A percentile compares a stretch with the other conserved stretches of the same genome.
These are phyloP conservation scores for Ichneumoninae sp. DNA, from an alignment of 2,888 invertebrate species.

Conservation along the genomic window DNA sequence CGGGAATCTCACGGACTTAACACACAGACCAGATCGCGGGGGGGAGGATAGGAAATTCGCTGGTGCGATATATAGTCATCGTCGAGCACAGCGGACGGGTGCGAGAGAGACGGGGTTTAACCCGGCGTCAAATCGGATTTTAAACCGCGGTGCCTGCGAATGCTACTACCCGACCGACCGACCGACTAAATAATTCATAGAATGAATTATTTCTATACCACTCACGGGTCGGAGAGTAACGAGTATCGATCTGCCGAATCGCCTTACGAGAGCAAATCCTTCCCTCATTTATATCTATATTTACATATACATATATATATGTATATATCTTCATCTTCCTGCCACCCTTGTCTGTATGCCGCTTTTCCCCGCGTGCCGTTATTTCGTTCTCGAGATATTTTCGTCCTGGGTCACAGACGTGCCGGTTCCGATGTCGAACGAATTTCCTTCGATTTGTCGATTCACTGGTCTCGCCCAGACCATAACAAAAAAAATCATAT, in stretches of 20 bases:
- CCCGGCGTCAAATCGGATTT: constrained; percentile 76
- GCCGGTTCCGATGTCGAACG: constrained; percentile 18
- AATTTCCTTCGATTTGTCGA: constrained; percentile 7
- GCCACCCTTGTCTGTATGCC: not conserved
- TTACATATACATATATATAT: not conserved
- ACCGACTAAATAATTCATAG: constrained; percentile 80
- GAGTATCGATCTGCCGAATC: constrained; percentile 75
- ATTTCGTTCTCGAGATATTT: constrained; percentile 52
- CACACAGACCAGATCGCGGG: constrained; percentile 26
- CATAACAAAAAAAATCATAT: not conserved
- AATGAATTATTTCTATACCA: constrained; percentile 80
- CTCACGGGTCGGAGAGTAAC: constrained; percentile 69
- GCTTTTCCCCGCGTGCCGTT: not conserved
- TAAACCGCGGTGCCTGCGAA: constrained; percentile 68
- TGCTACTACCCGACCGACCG: constrained; percentile 64
- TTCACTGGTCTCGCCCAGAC: not conserved
- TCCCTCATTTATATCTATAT: constrained; percentile 4
- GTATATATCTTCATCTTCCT: constrained; percentile 16
- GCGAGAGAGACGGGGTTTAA: constrained; percentile 34
- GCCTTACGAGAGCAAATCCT: constrained; percentile 64
- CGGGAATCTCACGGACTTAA: constrained; percentile 26
- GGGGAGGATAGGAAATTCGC: constrained; percentile 24
- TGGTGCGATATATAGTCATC: not conserved
- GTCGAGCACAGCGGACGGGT: not conserved
- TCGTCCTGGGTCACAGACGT: constrained; percentile 53